These are phyloP conservation scores for Elephantulus edwardii DNA, from an alignment of 2,113 vertebrate genomes.

Conservation along the genomic window DNA sequence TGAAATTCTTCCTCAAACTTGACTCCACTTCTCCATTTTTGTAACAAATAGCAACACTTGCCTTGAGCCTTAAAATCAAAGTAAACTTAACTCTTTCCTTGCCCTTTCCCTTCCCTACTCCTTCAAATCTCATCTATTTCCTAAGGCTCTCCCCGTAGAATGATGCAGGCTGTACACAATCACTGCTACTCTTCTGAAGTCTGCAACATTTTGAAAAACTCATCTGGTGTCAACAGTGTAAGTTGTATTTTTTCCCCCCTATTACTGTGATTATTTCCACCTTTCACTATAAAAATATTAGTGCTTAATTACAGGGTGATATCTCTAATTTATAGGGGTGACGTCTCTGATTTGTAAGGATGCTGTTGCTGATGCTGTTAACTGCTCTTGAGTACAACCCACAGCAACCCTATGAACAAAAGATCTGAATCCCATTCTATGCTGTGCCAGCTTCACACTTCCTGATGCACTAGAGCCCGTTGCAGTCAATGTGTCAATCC, in stretches of 20 bases:
- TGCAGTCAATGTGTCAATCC: too few species aligned
- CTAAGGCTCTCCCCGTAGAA: background rate
- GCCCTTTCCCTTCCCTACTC: background rate
- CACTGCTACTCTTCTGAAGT: background rate
- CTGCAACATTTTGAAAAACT: conserved; percentile 45
- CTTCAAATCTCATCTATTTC: conserved; percentile 1
- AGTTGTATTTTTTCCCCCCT: background rate
- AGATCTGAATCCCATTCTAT: too few species aligned
- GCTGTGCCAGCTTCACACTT: too few species aligned
- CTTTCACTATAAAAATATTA: conserved; percentile 22
- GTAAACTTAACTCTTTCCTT: background rate
- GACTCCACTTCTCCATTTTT: background rate
- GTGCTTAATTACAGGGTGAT: conserved; percentile 26
- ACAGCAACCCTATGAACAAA: too few species aligned
- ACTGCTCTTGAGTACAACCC: too few species aligned
- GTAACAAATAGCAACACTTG: conserved; percentile 21
- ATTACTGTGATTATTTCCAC: conserved; percentile 22
- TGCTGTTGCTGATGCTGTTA: too few species aligned
- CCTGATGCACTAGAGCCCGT: too few species aligned
- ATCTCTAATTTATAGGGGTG: background rate
- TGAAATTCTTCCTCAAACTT: conserved; percentile 15
- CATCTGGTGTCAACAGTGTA: conserved; percentile 24
- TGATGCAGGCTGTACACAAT: background rate
- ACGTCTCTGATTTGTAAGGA: too few species aligned
- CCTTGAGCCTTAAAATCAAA: background rate